phyloP scores from a whole-genome alignment of 2,113 vertebrate genomes.

The Daubentonia madagascariensis region DNA sequence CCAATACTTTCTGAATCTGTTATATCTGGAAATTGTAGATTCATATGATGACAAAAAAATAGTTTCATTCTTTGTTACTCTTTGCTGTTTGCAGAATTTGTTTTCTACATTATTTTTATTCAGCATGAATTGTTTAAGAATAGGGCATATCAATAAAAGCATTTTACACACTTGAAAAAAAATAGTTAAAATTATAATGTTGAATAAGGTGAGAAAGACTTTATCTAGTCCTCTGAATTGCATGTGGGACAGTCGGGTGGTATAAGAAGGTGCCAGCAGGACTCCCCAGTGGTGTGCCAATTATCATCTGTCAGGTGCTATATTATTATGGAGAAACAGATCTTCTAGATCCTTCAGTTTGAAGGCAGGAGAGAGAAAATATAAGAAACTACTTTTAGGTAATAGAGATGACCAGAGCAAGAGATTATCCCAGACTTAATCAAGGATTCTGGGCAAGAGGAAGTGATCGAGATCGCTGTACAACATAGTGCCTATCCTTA shows the following conservation, averaged over 20 bases:
- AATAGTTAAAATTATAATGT: no score
- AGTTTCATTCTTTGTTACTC: slow-evolving; percentile 28
- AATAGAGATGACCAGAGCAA: neutral
- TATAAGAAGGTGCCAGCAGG: no score
- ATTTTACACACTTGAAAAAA: slow-evolving; percentile 13
- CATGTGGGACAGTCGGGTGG: no score
- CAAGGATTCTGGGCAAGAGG: neutral
- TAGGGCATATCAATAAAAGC: neutral
- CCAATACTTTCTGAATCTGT: neutral
- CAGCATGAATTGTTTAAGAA: slow-evolving; percentile 27
- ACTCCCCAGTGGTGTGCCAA: no score
- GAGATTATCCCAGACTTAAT: neutral
- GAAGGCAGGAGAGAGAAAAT: neutral
- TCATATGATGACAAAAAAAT: slow-evolving; percentile 9
- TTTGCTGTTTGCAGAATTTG: slow-evolving; percentile 31
- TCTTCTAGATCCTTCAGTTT: neutral
- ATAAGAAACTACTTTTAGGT: neutral
- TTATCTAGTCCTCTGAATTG: no score
- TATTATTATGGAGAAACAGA: no score
- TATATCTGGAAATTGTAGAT: slow-evolving; percentile 15
- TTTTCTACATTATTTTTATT: slow-evolving; percentile 45
- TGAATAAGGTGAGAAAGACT: no score
- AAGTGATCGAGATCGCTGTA: neutral
- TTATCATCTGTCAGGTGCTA: no score
- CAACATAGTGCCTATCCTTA: neutral